Evolutionary conservation across 2,888 invertebrate species (phyloP).

Genomic region (Rhimphoctona megacephalus): DNA sequence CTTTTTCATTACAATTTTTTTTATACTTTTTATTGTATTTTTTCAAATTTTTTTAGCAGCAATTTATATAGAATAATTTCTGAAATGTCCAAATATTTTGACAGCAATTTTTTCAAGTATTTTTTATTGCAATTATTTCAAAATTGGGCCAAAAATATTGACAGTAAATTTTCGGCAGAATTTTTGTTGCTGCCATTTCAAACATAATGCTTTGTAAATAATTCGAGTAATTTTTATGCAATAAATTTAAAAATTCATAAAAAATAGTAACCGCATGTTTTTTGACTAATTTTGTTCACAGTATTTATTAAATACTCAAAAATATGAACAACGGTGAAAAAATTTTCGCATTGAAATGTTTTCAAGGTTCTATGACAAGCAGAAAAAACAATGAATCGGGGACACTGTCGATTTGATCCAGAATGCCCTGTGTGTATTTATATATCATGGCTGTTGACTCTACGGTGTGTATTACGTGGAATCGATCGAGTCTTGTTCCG

Average conservation of each 20-base stretch:
- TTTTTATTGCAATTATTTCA: not conserved
- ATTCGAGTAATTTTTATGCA: too few relatives aligned
- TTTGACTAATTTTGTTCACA: too few relatives aligned
- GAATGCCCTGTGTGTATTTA: constrained; percentile 25
- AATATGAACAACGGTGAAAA: not conserved
- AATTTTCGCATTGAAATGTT: not conserved
- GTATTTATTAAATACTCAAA: not conserved
- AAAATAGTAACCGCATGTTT: too few relatives aligned
- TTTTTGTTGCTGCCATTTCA: too few relatives aligned
- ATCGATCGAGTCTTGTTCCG: constrained; percentile 52
- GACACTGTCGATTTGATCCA: not conserved
- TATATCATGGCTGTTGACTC: constrained; percentile 39
- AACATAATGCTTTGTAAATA: too few relatives aligned
- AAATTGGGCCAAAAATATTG: too few relatives aligned
- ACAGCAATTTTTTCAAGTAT: not conserved
- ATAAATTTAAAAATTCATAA: too few relatives aligned
- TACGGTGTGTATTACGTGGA: constrained; percentile 43
- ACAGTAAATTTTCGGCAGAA: too few relatives aligned
- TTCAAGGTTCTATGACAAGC: not conserved
- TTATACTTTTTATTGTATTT: not conserved
- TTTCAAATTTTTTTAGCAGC: not conserved
- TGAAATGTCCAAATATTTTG: not conserved
- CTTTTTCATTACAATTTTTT: not conserved
- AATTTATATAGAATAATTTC: not conserved
- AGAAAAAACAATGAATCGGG: not conserved